Conservation (phyloP, 1,140 invertebrate genomes). For the Holotrichia oblita region DNA sequence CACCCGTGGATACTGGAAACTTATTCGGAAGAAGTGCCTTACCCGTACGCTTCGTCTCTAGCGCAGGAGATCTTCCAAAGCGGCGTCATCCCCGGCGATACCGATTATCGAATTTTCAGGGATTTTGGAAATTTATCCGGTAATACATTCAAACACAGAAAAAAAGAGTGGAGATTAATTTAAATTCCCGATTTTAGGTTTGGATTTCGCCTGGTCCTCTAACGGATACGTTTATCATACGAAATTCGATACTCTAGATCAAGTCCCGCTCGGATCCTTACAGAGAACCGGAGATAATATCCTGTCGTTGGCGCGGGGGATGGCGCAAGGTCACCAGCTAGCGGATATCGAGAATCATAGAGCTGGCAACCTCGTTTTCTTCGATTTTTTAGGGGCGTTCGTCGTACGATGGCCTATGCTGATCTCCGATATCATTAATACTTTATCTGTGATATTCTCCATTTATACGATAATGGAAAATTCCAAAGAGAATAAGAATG, state of each 20-base stretch:
- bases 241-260: conserved; percentile 79
- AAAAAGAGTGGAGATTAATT: background rate
- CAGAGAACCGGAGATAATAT: conserved; percentile 86
- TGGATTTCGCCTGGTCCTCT: conserved; percentile 94
- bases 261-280: conserved; percentile 80
- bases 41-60: conserved; percentile 90
- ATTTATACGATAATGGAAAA: conserved; percentile 66
- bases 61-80: conserved; percentile 95
- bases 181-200: conserved; percentile 65
- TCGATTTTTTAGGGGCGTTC: conserved; percentile 81
- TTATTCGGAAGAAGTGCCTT: conserved; percentile 83
- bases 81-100: conserved; percentile 92
- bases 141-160: conserved; percentile 54
- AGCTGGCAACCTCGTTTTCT: conserved; percentile 78
- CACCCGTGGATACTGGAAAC: conserved; percentile 90
- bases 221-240: conserved; percentile 96
- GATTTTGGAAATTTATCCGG: conserved; percentile 86
- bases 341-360: conserved; percentile 62
- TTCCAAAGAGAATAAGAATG: conserved; percentile 57
- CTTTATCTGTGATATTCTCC: conserved; percentile 66
- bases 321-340: conserved; percentile 71
- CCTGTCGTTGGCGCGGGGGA: conserved; percentile 70
- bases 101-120: conserved; percentile 94
- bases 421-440: conserved; percentile 67
- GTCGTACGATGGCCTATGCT: conserved; percentile 71